phyloP scores from a whole-genome alignment of 2,888 invertebrate genomes.

The Aelia acuminata region DNA sequence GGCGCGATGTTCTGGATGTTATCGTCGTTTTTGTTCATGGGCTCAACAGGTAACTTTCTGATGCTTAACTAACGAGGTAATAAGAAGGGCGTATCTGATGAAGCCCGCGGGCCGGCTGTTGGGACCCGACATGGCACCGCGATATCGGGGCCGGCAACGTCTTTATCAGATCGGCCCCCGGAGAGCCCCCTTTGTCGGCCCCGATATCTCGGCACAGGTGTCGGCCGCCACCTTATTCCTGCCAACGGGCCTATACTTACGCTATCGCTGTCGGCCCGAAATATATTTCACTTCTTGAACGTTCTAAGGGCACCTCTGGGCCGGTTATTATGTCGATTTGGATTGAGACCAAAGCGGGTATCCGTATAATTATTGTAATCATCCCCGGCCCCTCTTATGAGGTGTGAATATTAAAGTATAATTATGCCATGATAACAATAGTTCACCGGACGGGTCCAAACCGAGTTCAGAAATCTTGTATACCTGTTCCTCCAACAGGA shows the following conservation, averaged over 20 bases:
- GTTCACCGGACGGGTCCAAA: background rate
- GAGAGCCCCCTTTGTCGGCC: background rate
- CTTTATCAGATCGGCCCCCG: constrained; percentile 14
- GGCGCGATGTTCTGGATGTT: background rate
- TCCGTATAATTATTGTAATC: constrained; percentile 21
- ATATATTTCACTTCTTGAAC: constrained; percentile 34
- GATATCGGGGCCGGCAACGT: background rate
- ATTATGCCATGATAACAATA: background rate
- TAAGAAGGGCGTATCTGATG: background rate
- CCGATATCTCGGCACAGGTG: constrained; percentile 20
- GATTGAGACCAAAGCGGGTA: background rate
- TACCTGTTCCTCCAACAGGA: background rate
- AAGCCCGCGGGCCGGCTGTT: background rate
- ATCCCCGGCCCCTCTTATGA: background rate
- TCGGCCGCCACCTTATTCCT: constrained; percentile 5
- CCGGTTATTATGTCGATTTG: constrained; percentile 23
- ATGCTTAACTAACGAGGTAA: constrained; percentile 29
- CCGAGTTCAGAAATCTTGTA: background rate
- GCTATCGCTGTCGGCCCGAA: constrained; percentile 2
- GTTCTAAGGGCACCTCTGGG: background rate
- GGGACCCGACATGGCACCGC: background rate
- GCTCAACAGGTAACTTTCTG: background rate
- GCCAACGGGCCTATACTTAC: background rate
- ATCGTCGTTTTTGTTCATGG: background rate
- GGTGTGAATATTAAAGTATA: constrained; percentile 35